Evolutionary conservation across 1,140 invertebrate species (phyloP).

Genomic region (Philaenus spumarius): DNA sequence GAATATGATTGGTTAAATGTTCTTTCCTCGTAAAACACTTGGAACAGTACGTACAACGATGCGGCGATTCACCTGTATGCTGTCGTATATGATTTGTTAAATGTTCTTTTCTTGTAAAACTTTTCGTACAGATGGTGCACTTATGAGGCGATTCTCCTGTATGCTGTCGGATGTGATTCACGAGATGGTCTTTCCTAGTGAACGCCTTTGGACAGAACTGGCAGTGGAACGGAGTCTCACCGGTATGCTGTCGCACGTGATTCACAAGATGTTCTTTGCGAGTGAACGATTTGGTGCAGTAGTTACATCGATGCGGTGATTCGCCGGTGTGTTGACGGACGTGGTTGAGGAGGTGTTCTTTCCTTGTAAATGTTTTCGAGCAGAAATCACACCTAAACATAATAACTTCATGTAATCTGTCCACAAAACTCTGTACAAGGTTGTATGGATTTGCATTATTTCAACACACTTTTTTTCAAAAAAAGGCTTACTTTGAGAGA

Average conservation of each 20-base stretch:
- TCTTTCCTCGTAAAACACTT: constrained; percentile 81
- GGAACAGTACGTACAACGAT: constrained; percentile 72
- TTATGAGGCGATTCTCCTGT: constrained; percentile 52
- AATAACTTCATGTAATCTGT: constrained; percentile 52
- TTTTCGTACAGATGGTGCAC: constrained; percentile 68
- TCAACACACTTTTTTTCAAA: too few relatives aligned
- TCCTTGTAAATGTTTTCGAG: constrained; percentile 72
- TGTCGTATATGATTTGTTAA: constrained; percentile 71
- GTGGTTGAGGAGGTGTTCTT: constrained; percentile 72
- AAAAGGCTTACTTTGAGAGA: too few relatives aligned
- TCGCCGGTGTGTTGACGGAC: constrained; percentile 62
- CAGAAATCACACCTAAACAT: constrained; percentile 66
- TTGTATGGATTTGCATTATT: too few relatives aligned
- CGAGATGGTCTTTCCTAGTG: constrained; percentile 54
- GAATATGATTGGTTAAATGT: constrained; percentile 68
- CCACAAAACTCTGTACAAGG: too few relatives aligned
- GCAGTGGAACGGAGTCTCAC: constrained; percentile 53
- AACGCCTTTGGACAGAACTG: constrained; percentile 55
- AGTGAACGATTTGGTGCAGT: constrained; percentile 79
- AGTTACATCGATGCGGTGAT: constrained; percentile 25
- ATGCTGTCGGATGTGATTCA: constrained; percentile 60
- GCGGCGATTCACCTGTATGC: constrained; percentile 56
- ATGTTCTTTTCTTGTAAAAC: constrained; percentile 74
- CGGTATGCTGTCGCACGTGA: constrained; percentile 73
- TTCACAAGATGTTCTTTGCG: constrained; percentile 79